Percentiles rank a stretch among this genome's conserved stretches.
phyloP scores from a whole-genome alignment of 2,113 vertebrate genomes.

The Epinephelus moara region DNA sequence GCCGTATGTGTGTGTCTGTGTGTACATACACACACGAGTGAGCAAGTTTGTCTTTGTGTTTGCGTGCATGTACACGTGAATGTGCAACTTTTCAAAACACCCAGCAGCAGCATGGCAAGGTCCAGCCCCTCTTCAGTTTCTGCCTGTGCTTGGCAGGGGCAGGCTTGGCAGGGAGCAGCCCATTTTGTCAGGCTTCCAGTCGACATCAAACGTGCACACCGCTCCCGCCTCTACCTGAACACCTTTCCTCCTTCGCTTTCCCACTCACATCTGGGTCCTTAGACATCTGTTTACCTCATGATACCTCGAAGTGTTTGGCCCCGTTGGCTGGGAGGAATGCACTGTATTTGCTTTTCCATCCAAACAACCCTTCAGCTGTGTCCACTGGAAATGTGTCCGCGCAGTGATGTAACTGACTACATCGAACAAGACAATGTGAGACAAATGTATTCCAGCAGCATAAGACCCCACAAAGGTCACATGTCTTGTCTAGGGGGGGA shows the following conservation, averaged over 20 bases:
- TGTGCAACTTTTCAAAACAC: slow-evolving; percentile 67
- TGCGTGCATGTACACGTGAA: slow-evolving; percentile 8
- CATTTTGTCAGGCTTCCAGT: slow-evolving; percentile 79
- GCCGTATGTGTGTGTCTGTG: slow-evolving; percentile 21
- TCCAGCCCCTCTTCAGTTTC: slow-evolving; percentile 72
- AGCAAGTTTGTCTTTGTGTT: slow-evolving; percentile 34
- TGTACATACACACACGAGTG: not conserved
- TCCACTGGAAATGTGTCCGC: slow-evolving; percentile 31
- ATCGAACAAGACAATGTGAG: slow-evolving; percentile 16
- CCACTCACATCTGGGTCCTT: slow-evolving; percentile 50
- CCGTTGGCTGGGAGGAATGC: slow-evolving; percentile 24
- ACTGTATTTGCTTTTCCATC: slow-evolving; percentile 21
- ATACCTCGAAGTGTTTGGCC: slow-evolving; percentile 55
- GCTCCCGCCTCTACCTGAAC: slow-evolving; percentile 45
- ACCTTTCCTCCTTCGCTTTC: slow-evolving; percentile 46
- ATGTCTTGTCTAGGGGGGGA: slow-evolving; percentile 17
- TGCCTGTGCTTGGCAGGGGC: slow-evolving; percentile 67
- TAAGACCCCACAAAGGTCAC: slow-evolving; percentile 28
- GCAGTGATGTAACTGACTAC: slow-evolving; percentile 26
- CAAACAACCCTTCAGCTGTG: slow-evolving; percentile 37
- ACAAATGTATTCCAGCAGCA: not conserved
- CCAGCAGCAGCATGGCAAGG: slow-evolving; percentile 67
- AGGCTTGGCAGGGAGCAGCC: slow-evolving; percentile 69
- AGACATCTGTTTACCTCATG: slow-evolving; percentile 69
- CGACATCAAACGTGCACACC: slow-evolving; percentile 69